Evolutionary conservation across 2,888 invertebrate genomes (phyloP).

Genomic region (Anagyrus pseudococci): DNA sequence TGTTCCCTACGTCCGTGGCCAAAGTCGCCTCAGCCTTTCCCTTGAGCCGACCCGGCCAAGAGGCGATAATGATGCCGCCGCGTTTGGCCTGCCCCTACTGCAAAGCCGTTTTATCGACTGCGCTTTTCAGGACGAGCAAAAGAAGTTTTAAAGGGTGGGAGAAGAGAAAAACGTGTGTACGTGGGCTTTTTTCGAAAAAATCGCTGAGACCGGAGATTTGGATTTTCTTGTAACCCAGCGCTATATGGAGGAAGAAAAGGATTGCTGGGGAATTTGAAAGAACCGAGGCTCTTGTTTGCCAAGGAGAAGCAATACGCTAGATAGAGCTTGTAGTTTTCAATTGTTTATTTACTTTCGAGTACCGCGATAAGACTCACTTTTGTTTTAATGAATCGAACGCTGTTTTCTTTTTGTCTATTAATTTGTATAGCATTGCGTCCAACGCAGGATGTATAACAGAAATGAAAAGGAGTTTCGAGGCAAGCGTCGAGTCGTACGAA

Average conservation of each 20-base stretch:
- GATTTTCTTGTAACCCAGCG: conserved; percentile 3
- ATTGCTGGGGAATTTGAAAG: too few relatives aligned
- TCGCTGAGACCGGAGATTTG: conserved; percentile 14
- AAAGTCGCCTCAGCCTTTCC: conserved; percentile 10
- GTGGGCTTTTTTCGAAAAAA: conserved; percentile 9
- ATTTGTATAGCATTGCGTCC: not conserved
- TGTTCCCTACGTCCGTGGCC: not conserved
- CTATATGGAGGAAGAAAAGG: too few relatives aligned
- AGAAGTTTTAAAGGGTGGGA: not conserved
- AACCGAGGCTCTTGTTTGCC: too few relatives aligned
- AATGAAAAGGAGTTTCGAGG: not conserved
- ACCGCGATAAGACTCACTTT: too few relatives aligned
- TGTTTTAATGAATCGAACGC: too few relatives aligned
- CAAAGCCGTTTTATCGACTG: not conserved
- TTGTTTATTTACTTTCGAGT: too few relatives aligned
- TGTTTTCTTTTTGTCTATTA: too few relatives aligned
- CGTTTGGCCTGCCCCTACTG: not conserved
- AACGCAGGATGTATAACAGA: not conserved
- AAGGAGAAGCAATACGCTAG: too few relatives aligned
- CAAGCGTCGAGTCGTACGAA: not conserved
- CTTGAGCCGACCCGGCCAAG: conserved; percentile 3
- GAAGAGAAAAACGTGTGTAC: not conserved
- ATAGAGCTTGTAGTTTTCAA: too few relatives aligned
- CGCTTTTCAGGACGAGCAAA: not conserved
- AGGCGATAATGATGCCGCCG: conserved; percentile 41